phyloP scores from a whole-genome alignment of 2,797 vertebrate species.

The Bovichtus variegatus region DNA sequence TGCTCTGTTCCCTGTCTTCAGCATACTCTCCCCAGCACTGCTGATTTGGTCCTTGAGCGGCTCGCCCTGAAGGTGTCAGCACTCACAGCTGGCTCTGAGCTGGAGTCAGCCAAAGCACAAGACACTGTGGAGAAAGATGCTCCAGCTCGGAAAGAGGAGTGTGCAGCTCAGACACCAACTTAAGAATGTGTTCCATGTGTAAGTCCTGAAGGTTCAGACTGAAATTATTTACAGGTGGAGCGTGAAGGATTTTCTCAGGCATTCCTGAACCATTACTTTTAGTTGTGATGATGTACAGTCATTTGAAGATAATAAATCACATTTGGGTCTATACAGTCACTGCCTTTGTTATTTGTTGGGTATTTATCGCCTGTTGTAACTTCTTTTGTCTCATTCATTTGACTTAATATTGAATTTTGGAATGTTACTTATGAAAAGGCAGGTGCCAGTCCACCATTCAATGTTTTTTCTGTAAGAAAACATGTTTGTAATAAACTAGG shows the following conservation, averaged over 20 bases:
- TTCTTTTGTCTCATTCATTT: background rate
- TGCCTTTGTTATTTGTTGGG: background rate
- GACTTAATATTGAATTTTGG: background rate
- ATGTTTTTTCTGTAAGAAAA: background rate
- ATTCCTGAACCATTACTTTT: conserved; percentile 4
- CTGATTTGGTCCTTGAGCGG: conserved; percentile 81
- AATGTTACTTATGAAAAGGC: background rate
- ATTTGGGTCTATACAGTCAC: background rate
- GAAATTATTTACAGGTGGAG: conserved; percentile 16
- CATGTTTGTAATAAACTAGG: background rate
- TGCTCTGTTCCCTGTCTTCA: conserved; percentile 47
- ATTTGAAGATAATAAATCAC: conserved; percentile 42
- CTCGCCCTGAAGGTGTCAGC: conserved; percentile 70
- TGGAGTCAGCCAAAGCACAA: conserved; percentile 32
- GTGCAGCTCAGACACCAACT: conserved; percentile 8
- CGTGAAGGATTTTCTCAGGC: conserved; percentile 30
- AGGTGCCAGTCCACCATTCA: background rate
- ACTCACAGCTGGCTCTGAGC: conserved; percentile 48
- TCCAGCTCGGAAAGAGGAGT: conserved; percentile 26
- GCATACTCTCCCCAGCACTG: conserved; percentile 83
- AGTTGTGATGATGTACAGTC: background rate
- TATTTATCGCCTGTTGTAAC: background rate
- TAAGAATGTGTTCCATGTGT: conserved; percentile 30
- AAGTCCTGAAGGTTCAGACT: conserved; percentile 19
- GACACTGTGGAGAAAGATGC: conserved; percentile 34